Evolutionary conservation across 2,888 invertebrate genomes (phyloP).

Genomic region (Harpagoxenus sublaevis): DNA sequence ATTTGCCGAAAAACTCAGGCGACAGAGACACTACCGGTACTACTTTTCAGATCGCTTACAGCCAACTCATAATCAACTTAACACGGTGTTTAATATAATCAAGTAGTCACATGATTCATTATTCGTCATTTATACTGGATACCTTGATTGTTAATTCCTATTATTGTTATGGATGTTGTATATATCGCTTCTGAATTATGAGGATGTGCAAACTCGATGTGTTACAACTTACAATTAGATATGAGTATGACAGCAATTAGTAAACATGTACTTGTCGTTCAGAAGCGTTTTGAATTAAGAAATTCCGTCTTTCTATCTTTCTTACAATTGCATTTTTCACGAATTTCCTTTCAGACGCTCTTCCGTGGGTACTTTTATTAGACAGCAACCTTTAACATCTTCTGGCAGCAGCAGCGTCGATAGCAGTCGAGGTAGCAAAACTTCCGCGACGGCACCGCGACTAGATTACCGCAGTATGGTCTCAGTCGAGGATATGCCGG

Average conservation of each 20-base stretch:
- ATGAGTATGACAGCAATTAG: neutral
- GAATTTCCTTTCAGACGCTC: slow-evolving; percentile 90
- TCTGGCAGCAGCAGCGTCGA: slow-evolving; percentile 88
- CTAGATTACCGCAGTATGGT: slow-evolving; percentile 97
- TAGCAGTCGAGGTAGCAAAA: slow-evolving; percentile 88
- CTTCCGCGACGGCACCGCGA: slow-evolving; percentile 90
- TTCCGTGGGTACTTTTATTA: slow-evolving; percentile 94
- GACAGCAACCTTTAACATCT: slow-evolving; percentile 88
- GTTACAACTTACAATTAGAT: neutral
- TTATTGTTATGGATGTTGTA: slow-evolving; percentile 24
- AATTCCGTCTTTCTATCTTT: neutral
- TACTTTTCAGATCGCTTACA: slow-evolving; percentile 72
- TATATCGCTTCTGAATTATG: slow-evolving; percentile 61
- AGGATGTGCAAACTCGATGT: slow-evolving; percentile 22
- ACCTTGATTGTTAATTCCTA: slow-evolving; percentile 72
- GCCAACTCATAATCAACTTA: slow-evolving; percentile 65
- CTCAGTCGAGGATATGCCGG: slow-evolving; percentile 97
- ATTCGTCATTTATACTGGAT: slow-evolving; percentile 57
- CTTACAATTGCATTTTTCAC: slow-evolving; percentile 15
- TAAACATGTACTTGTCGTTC: slow-evolving; percentile 34
- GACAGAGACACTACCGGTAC: slow-evolving; percentile 56
- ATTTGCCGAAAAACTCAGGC: slow-evolving; percentile 60
- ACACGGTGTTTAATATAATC: slow-evolving; percentile 62
- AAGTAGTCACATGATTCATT: slow-evolving; percentile 64
- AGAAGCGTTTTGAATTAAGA: slow-evolving; percentile 31